Evolutionary conservation across 2,113 vertebrate species (phyloP).

Genomic region (Octodon degus): DNA sequence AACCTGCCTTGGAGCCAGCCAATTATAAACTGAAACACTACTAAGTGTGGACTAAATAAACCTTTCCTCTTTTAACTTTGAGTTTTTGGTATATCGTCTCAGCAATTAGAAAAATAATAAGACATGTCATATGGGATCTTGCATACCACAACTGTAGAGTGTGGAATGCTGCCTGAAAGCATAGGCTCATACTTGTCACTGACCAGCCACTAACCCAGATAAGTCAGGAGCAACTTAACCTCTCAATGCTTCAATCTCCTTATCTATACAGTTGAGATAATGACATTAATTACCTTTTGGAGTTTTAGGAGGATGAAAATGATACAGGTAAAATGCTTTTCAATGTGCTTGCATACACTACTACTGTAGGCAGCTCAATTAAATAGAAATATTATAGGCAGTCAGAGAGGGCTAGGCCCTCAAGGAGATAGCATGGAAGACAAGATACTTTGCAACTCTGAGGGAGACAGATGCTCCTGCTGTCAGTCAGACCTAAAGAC

Average conservation of each 20-base stretch:
- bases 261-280: neutral
- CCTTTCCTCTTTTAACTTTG: neutral
- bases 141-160: neutral
- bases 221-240: slow-evolving; percentile 27
- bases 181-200: neutral
- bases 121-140: neutral
- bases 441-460: no score
- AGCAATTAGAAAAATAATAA: neutral
- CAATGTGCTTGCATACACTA: slow-evolving; percentile 21
- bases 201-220: neutral
- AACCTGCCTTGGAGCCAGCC: neutral
- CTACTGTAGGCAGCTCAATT: neutral
- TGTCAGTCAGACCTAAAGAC: no score
- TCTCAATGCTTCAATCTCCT: slow-evolving; percentile 34
- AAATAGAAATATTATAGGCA: no score
- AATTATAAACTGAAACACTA: neutral
- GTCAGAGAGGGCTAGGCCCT: no score
- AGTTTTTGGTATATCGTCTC: neutral
- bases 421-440: no score
- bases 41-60: neutral
- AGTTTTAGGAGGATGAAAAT: slow-evolving; percentile 51
- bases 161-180: neutral
- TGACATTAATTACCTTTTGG: slow-evolving; percentile 37
- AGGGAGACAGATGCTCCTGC: no score
- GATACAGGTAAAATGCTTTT: neutral